Evolutionary conservation across 2,113 vertebrate species (phyloP).

Genomic region (Oryzias melastigma): DNA sequence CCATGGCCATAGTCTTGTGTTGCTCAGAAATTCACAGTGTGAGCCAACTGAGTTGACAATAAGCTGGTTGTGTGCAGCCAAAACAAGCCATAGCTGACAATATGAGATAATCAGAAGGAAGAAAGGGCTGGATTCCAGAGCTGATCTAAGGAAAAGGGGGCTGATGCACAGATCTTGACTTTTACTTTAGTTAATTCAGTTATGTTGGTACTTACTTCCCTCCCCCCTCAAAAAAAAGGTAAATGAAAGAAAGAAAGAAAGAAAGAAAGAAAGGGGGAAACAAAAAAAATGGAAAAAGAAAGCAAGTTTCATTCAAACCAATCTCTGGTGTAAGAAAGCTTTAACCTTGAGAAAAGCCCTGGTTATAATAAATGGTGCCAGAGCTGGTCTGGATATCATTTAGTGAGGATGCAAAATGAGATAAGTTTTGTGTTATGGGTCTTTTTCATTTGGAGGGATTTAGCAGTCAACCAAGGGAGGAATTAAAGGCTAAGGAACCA

Average conservation of each 20-base stretch:
- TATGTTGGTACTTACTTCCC: too few relatives aligned
- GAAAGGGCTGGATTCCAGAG: conserved; percentile 65
- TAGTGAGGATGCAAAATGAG: conserved; percentile 70
- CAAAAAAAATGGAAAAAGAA: conserved; percentile 33
- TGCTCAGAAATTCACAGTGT: conserved; percentile 36
- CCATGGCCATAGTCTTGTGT: conserved; percentile 27
- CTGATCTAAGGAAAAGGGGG: conserved; percentile 55
- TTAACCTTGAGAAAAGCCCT: conserved; percentile 50
- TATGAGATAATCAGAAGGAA: conserved; percentile 65
- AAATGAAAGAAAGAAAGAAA: too few relatives aligned
- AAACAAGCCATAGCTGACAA: conserved; percentile 65
- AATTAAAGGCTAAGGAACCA: conserved; percentile 73
- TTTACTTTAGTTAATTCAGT: neutral
- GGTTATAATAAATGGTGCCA: conserved; percentile 66
- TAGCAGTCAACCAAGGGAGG: conserved; percentile 63
- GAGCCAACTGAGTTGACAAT: conserved; percentile 55
- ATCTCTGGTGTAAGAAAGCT: conserved; percentile 38
- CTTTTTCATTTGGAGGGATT: conserved; percentile 76
- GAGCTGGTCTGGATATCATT: conserved; percentile 70
- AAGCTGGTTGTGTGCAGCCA: conserved; percentile 58
- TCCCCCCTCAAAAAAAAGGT: too few relatives aligned
- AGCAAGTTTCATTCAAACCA: conserved; percentile 17
- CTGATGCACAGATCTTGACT: conserved; percentile 39
- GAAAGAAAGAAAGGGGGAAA: neutral
- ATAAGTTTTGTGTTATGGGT: conserved; percentile 75